Conservation (phyloP, 2,113 vertebrate species). For the Pterocles gutturalis region DNA sequence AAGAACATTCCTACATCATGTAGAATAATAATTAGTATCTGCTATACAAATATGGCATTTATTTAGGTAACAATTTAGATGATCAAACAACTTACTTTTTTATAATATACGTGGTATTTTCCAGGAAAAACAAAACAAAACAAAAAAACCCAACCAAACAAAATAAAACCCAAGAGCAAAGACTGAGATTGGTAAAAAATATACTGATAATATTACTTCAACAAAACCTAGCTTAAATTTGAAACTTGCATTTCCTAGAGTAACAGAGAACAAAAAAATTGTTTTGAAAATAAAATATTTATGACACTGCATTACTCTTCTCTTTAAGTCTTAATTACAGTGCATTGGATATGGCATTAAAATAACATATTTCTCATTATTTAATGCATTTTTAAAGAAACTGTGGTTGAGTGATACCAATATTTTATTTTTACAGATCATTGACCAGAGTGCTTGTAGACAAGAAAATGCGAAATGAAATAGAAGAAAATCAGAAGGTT, state of each 20-base stretch:
- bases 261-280: neutral
- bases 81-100: neutral
- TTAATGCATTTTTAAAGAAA: neutral
- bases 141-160: neutral
- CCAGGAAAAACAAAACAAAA: too few relatives aligned
- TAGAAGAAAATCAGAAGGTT: conserved; percentile 97
- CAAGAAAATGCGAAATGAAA: conserved; percentile 91
- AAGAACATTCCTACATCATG: neutral
- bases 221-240: neutral
- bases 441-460: conserved; percentile 90
- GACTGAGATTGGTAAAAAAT: neutral
- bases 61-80: neutral
- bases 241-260: neutral
- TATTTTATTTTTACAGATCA: conserved; percentile 87
- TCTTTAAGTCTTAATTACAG: neutral
- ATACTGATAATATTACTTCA: neutral
- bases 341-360: neutral
- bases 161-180: neutral
- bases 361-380: neutral
- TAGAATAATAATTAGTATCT: neutral
- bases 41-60: neutral
- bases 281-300: neutral
- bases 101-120: neutral
- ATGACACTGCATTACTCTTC: neutral
- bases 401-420: neutral